Conservation (phyloP, 2,797 vertebrate genomes). For the Sciurus vulgaris region DNA sequence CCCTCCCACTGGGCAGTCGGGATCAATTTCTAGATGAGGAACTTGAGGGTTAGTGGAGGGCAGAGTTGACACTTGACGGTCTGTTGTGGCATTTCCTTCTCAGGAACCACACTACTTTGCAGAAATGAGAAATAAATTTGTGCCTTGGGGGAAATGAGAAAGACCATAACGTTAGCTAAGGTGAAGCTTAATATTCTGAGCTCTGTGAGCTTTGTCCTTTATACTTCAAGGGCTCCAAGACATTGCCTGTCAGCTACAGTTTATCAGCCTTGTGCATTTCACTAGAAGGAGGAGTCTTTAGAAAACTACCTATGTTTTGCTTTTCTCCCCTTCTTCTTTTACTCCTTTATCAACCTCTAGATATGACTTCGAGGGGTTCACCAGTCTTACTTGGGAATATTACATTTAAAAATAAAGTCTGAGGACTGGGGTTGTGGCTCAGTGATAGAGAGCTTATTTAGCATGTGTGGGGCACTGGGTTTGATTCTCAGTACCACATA, state of each 20-base stretch:
- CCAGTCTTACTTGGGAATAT: neutral
- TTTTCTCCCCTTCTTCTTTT: fast-evolving
- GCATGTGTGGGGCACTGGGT: too few species aligned
- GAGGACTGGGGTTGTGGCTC: neutral
- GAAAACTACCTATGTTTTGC: neutral
- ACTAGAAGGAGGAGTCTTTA: neutral
- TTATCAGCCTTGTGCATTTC: neutral
- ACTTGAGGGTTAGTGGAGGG: neutral
- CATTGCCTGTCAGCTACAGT: neutral
- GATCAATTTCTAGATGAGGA: neutral
- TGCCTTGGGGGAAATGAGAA: neutral
- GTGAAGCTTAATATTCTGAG: neutral
- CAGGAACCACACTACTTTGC: neutral
- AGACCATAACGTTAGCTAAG: neutral
- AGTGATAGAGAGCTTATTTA: too few species aligned
- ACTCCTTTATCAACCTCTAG: neutral
- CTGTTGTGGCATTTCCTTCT: neutral
- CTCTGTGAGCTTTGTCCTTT: neutral
- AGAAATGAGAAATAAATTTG: neutral
- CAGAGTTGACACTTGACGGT: neutral
- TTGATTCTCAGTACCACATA: too few species aligned
- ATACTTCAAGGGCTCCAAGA: neutral
- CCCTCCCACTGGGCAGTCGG: neutral
- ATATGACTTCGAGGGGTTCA: neutral
- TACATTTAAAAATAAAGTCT: neutral